Evolutionary conservation across 2,797 vertebrate species (phyloP).

Genomic region (Oryzias sinensis): DNA sequence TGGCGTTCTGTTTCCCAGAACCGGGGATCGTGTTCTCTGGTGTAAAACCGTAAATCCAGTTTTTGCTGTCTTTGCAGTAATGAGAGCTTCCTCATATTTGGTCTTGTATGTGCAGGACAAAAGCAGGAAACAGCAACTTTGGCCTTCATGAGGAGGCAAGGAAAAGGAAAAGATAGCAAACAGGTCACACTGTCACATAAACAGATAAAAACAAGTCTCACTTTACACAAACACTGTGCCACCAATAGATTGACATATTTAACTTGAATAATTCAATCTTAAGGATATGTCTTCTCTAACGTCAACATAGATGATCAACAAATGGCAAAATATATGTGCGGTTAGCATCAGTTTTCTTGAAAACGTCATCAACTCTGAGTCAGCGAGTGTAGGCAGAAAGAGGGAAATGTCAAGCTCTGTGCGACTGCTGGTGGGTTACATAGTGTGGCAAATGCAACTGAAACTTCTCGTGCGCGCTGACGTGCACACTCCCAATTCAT

Average conservation of each 20-base stretch:
- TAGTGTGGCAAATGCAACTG: conserved; percentile 28
- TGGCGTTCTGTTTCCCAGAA: conserved; percentile 2
- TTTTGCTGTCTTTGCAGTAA: conserved; percentile 66
- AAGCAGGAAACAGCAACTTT: conserved; percentile 65
- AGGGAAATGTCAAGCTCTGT: conserved; percentile 25
- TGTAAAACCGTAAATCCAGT: conserved; percentile 18
- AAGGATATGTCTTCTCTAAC: not conserved
- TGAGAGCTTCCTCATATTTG: conserved; percentile 65
- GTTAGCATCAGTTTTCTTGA: not conserved
- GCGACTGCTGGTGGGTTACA: conserved; percentile 54
- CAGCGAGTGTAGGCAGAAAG: conserved; percentile 28
- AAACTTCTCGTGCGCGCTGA: conserved; percentile 10
- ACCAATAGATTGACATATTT: not conserved
- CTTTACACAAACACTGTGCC: not conserved
- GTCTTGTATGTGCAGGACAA: conserved; percentile 67
- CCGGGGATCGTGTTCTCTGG: conserved; percentile 6
- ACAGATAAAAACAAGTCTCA: conserved; percentile 9
- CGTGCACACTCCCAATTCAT: conserved; percentile 19
- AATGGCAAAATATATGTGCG: not conserved
- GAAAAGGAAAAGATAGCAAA: conserved; percentile 43
- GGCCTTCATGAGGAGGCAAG: conserved; percentile 19
- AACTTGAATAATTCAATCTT: no score
- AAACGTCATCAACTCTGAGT: conserved; percentile 30
- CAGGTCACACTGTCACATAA: conserved; percentile 19
- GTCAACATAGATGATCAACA: not conserved